Evolutionary conservation across 2,797 vertebrate species (phyloP).

Genomic region (Fistularia commersonii): DNA sequence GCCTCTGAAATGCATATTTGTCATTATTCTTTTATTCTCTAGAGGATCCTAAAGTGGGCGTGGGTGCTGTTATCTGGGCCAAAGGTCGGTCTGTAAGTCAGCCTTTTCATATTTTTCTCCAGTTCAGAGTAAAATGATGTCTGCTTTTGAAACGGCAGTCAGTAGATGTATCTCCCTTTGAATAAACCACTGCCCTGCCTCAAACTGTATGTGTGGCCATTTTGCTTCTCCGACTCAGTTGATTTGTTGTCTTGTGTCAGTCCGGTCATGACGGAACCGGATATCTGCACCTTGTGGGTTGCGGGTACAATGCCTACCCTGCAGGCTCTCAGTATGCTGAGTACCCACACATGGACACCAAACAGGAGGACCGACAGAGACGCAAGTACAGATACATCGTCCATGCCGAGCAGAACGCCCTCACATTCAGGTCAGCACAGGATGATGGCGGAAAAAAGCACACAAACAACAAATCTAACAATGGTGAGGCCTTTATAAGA

Average conservation of each 20-base stretch:
- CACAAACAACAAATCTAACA: background rate
- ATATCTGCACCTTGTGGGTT: constrained; percentile 84
- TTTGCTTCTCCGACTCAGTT: no score
- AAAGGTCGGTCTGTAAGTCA: constrained; percentile 83
- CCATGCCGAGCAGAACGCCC: constrained; percentile 93
- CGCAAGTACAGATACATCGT: constrained; percentile 93
- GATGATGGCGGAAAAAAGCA: no score
- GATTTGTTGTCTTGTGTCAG: constrained; percentile 54
- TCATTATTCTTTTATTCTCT: constrained; percentile 49
- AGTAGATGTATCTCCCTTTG: no score
- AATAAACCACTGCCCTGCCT: no score
- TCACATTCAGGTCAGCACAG: constrained; percentile 87
- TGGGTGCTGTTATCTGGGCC: constrained; percentile 94
- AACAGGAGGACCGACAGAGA: constrained; percentile 87
- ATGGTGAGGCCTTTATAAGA: background rate
- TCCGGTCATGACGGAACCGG: constrained; percentile 82
- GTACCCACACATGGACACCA: constrained; percentile 92
- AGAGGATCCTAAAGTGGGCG: constrained; percentile 97
- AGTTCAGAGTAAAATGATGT: background rate
- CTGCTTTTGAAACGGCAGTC: no score
- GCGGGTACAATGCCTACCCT: constrained; percentile 94
- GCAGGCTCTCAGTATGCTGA: constrained; percentile 89
- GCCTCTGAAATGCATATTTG: background rate
- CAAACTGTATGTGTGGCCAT: no score
- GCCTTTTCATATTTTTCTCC: background rate